phyloP scores from a whole-genome alignment of 2,797 vertebrate genomes.

The Lacerta agilis region DNA sequence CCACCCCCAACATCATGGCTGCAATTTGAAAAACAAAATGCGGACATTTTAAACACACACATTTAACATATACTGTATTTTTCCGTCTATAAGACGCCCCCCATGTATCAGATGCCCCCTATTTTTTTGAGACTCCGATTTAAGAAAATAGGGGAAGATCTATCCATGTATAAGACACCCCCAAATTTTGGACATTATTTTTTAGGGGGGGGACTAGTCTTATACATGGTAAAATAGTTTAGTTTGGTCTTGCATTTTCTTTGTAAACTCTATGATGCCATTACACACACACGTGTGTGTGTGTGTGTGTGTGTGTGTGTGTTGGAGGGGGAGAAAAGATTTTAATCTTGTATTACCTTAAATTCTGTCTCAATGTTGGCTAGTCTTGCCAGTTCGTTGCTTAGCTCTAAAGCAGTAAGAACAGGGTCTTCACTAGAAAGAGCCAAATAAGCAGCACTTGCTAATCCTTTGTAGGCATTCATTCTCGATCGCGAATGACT shows the following conservation, averaged over 20 bases:
- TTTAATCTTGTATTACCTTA: slow-evolving; percentile 83
- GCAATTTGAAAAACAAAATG: neutral
- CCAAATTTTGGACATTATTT: no score
- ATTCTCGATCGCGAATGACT: slow-evolving; percentile 95
- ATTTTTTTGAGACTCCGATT: no score
- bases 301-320: no score
- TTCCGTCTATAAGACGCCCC: no score
- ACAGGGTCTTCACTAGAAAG: slow-evolving; percentile 96
- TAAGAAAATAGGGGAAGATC: no score
- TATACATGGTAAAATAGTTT: neutral
- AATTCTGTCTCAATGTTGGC: slow-evolving; percentile 99
- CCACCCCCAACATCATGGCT: neutral
- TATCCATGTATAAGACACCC: no score
- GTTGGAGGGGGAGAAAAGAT: slow-evolving; percentile 25
- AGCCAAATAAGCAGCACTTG: slow-evolving; percentile 93
- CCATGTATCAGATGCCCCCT: no score
- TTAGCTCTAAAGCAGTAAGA: slow-evolving; percentile 93
- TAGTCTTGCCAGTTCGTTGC: slow-evolving; percentile 93
- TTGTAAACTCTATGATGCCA: neutral
- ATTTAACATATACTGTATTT: neutral
- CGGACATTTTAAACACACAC: neutral
- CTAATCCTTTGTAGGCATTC: slow-evolving; percentile 96
- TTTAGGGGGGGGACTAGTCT: no score
- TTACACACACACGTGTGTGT: neutral
- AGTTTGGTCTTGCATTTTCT: neutral